Conservation (phyloP, 1,140 invertebrate species). For the Saccostrea glomerata region DNA sequence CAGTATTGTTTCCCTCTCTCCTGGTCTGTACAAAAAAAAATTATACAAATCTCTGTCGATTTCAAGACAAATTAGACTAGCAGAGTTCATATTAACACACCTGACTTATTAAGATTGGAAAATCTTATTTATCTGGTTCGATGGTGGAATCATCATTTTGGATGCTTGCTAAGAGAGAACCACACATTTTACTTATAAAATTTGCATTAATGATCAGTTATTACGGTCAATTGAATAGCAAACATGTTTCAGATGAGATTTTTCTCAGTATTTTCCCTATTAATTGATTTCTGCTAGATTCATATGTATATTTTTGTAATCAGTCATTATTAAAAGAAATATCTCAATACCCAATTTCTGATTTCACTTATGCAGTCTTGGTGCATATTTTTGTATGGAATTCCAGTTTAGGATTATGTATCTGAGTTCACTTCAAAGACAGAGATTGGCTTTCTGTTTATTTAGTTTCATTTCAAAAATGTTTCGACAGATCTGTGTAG, state of each 20-base stretch:
- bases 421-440: constrained; percentile 9
- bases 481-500: not conserved
- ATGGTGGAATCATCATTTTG: constrained; percentile 15
- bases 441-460: constrained; percentile 28
- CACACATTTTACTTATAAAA: constrained; percentile 9
- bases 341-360: not conserved
- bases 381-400: constrained; percentile 1
- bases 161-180: constrained; percentile 9
- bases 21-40: not conserved
- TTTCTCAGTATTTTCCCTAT: not conserved
- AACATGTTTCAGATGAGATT: not conserved
- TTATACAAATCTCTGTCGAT: not conserved
- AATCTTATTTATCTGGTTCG: not conserved
- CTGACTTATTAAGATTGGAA: not conserved
- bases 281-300: not conserved
- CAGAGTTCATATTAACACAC: not conserved
- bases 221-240: constrained; percentile 14
- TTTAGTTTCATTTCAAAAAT: not conserved
- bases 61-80: not conserved
- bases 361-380: constrained; percentile 1
- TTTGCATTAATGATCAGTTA: constrained; percentile 18
- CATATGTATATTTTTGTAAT: constrained; percentile 13
- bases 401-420: not conserved
- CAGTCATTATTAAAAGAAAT: not conserved
- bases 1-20: not conserved